Conservation (phyloP, 64 coral and sea anemone species). For the Stichodactyla helianthus region DNA sequence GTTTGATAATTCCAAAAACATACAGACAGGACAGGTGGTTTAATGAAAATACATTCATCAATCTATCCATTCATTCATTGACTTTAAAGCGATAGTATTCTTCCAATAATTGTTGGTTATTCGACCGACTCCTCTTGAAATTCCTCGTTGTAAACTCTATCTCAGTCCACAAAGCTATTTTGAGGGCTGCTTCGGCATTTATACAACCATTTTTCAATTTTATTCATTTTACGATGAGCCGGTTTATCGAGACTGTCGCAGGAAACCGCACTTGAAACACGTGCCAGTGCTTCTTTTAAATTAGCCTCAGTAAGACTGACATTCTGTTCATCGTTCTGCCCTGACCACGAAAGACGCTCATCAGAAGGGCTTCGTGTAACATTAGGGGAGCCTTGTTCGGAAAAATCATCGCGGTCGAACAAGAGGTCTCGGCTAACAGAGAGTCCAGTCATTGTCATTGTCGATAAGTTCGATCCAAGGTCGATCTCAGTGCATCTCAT, state of each 20-base stretch:
- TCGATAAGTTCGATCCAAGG: slow-evolving; percentile 44
- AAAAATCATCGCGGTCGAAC: slow-evolving; percentile 43
- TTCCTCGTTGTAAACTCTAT: neutral
- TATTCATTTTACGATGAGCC: slow-evolving; percentile 57
- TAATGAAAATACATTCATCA: neutral
- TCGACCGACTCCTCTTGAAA: neutral
- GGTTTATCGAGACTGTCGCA: slow-evolving; percentile 59
- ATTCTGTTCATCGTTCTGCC: slow-evolving; percentile 35
- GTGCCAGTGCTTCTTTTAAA: slow-evolving; percentile 61
- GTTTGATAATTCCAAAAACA: slow-evolving; percentile 1
- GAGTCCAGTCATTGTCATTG: slow-evolving; percentile 45
- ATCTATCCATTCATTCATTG: neutral
- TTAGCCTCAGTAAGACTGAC: slow-evolving; percentile 68
- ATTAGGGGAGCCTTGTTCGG: slow-evolving; percentile 64
- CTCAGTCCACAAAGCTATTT: slow-evolving; percentile 9
- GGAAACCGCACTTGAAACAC: slow-evolving; percentile 35
- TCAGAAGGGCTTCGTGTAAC: slow-evolving; percentile 81
- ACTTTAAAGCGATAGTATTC: neutral
- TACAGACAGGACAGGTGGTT: neutral
- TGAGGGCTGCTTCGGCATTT: slow-evolving; percentile 48
- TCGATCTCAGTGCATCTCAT: slow-evolving; percentile 37
- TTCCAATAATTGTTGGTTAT: neutral
- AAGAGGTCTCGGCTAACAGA: slow-evolving; percentile 84
- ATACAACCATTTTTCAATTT: slow-evolving; percentile 77
- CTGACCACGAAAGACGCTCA: slow-evolving; percentile 59